These are phyloP conservation scores for Willisornis vidua DNA, from an alignment of 2,113 vertebrate genomes.

Conservation along the genomic window DNA sequence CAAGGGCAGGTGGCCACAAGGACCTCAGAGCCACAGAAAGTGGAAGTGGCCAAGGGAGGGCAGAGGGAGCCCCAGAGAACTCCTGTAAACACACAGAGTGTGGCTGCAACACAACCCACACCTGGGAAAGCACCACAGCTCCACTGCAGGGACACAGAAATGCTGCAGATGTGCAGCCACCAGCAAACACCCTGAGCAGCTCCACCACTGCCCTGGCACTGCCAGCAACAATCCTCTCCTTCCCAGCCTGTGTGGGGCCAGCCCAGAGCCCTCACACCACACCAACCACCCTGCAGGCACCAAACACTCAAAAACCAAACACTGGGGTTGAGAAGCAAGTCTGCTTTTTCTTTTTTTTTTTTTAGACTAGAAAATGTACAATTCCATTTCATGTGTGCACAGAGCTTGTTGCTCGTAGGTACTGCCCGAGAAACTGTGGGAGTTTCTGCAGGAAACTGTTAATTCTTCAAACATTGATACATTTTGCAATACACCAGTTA, in stretches of 20 bases:
- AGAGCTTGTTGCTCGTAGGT: not conserved
- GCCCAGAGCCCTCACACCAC: not conserved
- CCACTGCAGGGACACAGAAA: rapidly evolving
- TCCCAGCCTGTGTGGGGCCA: not conserved
- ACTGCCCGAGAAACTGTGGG: not conserved
- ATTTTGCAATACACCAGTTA: slow-evolving; percentile 48
- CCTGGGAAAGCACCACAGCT: not conserved
- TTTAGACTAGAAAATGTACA: slow-evolving; percentile 46
- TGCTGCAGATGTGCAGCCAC: not conserved
- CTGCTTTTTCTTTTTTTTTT: slow-evolving; percentile 7
- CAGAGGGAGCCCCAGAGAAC: not conserved
- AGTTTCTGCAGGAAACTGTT: slow-evolving; percentile 32
- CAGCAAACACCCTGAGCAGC: not conserved
- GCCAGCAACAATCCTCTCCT: not conserved
- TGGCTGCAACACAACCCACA: not conserved
- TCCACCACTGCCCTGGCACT: not conserved
- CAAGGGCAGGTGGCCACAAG: not conserved
- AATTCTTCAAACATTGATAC: slow-evolving; percentile 25
- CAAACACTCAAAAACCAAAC: not conserved
- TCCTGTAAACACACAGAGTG: not conserved
- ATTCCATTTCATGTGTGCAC: slow-evolving; percentile 4
- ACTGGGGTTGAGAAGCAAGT: not conserved
- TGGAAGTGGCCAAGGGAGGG: not conserved
- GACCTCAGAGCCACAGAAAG: not conserved
- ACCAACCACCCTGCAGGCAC: not conserved